Conservation (phyloP, 2,888 invertebrate genomes). For the Cheilosia urbana region DNA sequence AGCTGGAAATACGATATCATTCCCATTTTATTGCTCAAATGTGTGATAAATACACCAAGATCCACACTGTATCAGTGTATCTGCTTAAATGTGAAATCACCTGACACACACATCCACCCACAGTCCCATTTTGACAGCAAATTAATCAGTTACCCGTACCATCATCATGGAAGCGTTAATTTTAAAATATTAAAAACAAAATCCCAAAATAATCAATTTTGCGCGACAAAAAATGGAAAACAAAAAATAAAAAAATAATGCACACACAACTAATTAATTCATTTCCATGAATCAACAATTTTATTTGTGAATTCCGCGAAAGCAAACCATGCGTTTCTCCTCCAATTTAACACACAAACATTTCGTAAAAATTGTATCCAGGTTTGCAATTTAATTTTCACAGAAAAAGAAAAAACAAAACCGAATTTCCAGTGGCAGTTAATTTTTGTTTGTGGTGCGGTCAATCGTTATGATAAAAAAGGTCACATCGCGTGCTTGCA, state of each 20-base stretch:
- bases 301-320: slow-evolving; percentile 25
- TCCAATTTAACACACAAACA: neutral
- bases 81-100: too few relatives aligned
- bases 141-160: slow-evolving; percentile 44
- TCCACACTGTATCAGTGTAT: too few relatives aligned
- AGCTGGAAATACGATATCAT: too few relatives aligned
- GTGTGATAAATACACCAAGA: too few relatives aligned
- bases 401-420: neutral
- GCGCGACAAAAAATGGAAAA: neutral
- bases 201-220: slow-evolving; percentile 39
- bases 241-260: neutral
- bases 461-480: neutral
- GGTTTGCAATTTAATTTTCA: slow-evolving; percentile 14
- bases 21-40: too few relatives aligned
- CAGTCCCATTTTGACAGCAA: slow-evolving; percentile 22
- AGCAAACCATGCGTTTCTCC: slow-evolving; percentile 15
- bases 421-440: neutral
- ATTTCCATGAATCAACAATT: slow-evolving; percentile 53
- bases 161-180: slow-evolving; percentile 25
- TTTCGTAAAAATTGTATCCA: neutral
- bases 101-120: too few relatives aligned
- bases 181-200: slow-evolving; percentile 3
- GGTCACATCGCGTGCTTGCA: neutral
- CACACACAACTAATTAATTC: slow-evolving; percentile 51
- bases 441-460: neutral